Evolutionary conservation across 1,140 invertebrate species (phyloP).

Genomic region (Ladona fulva): DNA sequence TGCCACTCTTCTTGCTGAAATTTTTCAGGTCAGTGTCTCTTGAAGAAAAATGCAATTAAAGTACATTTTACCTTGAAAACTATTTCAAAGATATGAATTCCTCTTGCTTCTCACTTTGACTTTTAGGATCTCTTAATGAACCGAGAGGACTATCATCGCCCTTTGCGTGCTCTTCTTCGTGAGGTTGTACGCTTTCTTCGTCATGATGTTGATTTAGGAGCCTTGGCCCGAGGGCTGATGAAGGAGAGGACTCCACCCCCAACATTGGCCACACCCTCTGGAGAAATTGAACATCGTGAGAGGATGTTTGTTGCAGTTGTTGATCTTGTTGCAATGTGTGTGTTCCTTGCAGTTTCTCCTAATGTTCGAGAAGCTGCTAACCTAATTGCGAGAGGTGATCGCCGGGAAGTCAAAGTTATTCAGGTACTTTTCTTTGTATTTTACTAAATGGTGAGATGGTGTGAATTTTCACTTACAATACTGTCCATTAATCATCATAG

Average conservation of each 20-base stretch:
- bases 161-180: constrained; percentile 69
- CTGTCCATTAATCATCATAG: too few relatives aligned
- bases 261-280: constrained; percentile 26
- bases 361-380: constrained; percentile 61
- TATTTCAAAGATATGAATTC: not conserved
- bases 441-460: too few relatives aligned
- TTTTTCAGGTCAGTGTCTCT: constrained; percentile 46
- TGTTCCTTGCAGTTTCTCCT: constrained; percentile 70
- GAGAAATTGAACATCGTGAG: constrained; percentile 49
- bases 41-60: not conserved
- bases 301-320: constrained; percentile 72
- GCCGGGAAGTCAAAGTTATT: constrained; percentile 43
- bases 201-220: constrained; percentile 64
- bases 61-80: constrained; percentile 13
- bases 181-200: constrained; percentile 82
- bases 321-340: constrained; percentile 76
- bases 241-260: constrained; percentile 38
- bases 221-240: constrained; percentile 60
- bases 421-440: constrained; percentile 24
- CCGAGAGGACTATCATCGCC: constrained; percentile 81
- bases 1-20: constrained; percentile 69
- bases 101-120: constrained; percentile 23
- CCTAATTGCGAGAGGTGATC: constrained; percentile 48
- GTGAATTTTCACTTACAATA: too few relatives aligned
- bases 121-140: constrained; percentile 77